A percentile compares a stretch with the other conserved stretches of the same genome.
These are phyloP conservation scores for Agelaius phoeniceus DNA, from an alignment of 2,113 vertebrate genomes.

Conservation along the genomic window DNA sequence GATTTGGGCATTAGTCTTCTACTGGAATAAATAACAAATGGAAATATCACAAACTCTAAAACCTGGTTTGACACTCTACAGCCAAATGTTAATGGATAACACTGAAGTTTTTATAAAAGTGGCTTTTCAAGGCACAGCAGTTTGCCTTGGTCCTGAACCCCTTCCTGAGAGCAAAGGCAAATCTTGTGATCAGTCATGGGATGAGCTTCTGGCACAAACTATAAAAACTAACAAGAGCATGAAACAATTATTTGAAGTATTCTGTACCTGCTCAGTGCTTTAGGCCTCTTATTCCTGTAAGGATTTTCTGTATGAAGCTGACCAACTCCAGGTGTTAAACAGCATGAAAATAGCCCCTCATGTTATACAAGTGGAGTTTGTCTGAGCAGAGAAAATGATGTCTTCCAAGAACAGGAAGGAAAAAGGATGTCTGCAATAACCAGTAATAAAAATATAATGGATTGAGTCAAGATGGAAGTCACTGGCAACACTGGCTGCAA, in stretches of 20 bases:
- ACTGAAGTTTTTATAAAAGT: not conserved
- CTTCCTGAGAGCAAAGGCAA: not conserved
- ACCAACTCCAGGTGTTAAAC: not conserved
- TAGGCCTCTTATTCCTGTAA: not conserved
- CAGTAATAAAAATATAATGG: not conserved
- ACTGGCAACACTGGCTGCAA: rapidly evolving
- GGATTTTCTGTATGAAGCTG: not conserved
- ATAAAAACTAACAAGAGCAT: not conserved
- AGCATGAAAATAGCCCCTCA: not conserved
- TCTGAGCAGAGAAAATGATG: not conserved
- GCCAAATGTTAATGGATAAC: not conserved
- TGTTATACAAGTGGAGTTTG: not conserved
- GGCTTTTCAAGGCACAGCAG: not conserved
- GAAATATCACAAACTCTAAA: not conserved
- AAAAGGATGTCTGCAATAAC: not conserved
- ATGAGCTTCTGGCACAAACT: not conserved
- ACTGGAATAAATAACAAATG: not conserved
- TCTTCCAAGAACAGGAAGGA: not conserved
- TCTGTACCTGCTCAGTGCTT: not conserved
- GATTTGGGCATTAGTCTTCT: not conserved
- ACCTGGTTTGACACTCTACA: not conserved
- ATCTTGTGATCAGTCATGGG: not conserved
- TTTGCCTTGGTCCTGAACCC: not conserved
- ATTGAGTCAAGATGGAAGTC: not conserved
- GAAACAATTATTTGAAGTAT: not conserved